These are phyloP conservation scores for Seriola dumerili DNA, from an alignment of 2,113 vertebrate species.

Conservation along the genomic window DNA sequence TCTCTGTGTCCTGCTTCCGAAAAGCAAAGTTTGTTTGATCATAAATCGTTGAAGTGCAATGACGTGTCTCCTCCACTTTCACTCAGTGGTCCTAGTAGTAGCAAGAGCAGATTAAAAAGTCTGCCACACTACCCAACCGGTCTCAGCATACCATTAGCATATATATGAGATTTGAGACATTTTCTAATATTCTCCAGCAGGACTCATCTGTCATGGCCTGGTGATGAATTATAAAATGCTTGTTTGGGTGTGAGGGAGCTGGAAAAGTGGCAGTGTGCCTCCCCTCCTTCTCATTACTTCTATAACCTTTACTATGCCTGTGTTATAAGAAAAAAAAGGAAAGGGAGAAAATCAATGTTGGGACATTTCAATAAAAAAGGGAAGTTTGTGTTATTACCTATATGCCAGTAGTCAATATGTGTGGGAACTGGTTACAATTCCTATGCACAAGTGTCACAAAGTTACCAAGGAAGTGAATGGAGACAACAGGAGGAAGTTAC, in stretches of 20 bases:
- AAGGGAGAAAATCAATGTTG: slow-evolving; percentile 56
- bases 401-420: slow-evolving; percentile 42
- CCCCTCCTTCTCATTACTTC: slow-evolving; percentile 65
- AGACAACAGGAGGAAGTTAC: slow-evolving; percentile 19
- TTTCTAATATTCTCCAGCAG: slow-evolving; percentile 99
- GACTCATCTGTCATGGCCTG: slow-evolving; percentile 99
- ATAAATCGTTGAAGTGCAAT: slow-evolving; percentile 95
- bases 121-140: slow-evolving; percentile 89
- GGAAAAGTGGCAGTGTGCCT: slow-evolving; percentile 81
- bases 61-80: slow-evolving; percentile 96
- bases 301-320: slow-evolving; percentile 80
- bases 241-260: slow-evolving; percentile 89
- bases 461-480: slow-evolving; percentile 25
- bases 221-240: slow-evolving; percentile 99
- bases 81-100: slow-evolving; percentile 89
- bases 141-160: slow-evolving; percentile 99
- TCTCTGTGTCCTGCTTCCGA: slow-evolving; percentile 86
- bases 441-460: slow-evolving; percentile 33
- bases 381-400: slow-evolving; percentile 64
- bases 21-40: slow-evolving; percentile 95
- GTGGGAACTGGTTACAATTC: slow-evolving; percentile 26
- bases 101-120: slow-evolving; percentile 98
- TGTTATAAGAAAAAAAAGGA: slow-evolving; percentile 33
- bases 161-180: slow-evolving; percentile 99
- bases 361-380: slow-evolving; percentile 69